Evolutionary conservation across 2,113 vertebrate species (phyloP), one percentile per base, ranked within the genome.

Genomic region (Varanus komodoensis): DNA sequence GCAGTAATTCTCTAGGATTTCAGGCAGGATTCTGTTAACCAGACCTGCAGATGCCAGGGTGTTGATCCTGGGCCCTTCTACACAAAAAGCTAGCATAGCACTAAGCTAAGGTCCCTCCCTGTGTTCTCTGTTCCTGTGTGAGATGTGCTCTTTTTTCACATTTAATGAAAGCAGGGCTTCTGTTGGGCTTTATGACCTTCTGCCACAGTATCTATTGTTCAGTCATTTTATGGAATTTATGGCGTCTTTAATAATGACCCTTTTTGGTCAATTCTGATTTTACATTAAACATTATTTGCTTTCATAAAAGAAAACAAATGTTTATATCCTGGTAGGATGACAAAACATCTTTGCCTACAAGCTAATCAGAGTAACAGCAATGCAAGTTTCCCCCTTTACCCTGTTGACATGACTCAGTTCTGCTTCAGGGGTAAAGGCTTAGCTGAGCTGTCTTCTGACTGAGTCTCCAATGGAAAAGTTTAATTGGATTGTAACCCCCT

Each of bases 341-440:
- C 61, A 87, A 68, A 78, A 3, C 23, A 61, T 69, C 64, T 80
- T 90, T 80, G 74, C 75, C 74, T 64, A 68, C 48, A 8, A 87
- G 61, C 86, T 78, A 91, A 87, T 32, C 21, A 50, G n/a, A 19
- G n/a, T 79, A 87, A n/a, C 7, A 78, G 90, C 34, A 78, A 57
- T 48, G 48, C 27, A 80, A 71, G 86, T 50, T 84, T 91, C 81
- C 71, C 29, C 34, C 52, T 79, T 44, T 14, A 73, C 81, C 61
- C 64, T 79, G 38, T 88, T 88, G 73, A 27, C 23, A 50, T 88
- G 64, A 32, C 64, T 84, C 90, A 69, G 29, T 69, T 84, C 73
- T 88, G 81, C 64, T 79, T 52, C 80, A 32, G 48, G 32, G 2
- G 4, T 57, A 44, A 90, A 87, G 73, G 34, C 3, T 17, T 71